Conservation (phyloP, 2,888 invertebrate species). For the Cantharis rufa region DNA sequence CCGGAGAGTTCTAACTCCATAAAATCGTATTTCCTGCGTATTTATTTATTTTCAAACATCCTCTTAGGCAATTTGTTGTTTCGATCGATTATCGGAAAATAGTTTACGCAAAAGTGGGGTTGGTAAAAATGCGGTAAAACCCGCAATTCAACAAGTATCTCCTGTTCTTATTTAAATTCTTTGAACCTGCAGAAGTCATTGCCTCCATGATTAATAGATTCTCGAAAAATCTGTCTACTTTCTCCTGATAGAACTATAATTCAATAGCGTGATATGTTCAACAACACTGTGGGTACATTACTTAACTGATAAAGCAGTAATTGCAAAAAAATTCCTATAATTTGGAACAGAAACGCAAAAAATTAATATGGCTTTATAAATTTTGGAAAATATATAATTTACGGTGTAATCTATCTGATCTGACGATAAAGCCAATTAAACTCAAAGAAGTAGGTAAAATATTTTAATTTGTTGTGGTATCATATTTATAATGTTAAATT, state of each 20-base stretch:
- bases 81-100: background rate
- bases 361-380: background rate
- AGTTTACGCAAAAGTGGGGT: slow-evolving; percentile 3
- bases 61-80: background rate
- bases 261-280: slow-evolving; percentile 41
- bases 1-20: background rate
- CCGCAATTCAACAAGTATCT: slow-evolving; percentile 25
- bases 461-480: background rate
- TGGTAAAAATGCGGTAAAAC: slow-evolving; percentile 19
- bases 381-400: background rate
- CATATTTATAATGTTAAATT: background rate
- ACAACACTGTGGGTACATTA: background rate
- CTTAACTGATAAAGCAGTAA: background rate
- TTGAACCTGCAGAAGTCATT: slow-evolving; percentile 46
- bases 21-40: background rate
- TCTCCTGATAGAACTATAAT: slow-evolving; percentile 44
- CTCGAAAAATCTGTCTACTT: slow-evolving; percentile 53
- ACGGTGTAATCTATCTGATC: background rate
- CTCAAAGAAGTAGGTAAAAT: background rate
- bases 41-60: background rate
- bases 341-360: background rate
- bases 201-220: slow-evolving; percentile 47
- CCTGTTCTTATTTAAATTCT: slow-evolving; percentile 32
- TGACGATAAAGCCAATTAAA: background rate
- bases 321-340: background rate